phyloP scores from a whole-genome alignment of 2,888 invertebrate species.

The Chirona hameri region DNA sequence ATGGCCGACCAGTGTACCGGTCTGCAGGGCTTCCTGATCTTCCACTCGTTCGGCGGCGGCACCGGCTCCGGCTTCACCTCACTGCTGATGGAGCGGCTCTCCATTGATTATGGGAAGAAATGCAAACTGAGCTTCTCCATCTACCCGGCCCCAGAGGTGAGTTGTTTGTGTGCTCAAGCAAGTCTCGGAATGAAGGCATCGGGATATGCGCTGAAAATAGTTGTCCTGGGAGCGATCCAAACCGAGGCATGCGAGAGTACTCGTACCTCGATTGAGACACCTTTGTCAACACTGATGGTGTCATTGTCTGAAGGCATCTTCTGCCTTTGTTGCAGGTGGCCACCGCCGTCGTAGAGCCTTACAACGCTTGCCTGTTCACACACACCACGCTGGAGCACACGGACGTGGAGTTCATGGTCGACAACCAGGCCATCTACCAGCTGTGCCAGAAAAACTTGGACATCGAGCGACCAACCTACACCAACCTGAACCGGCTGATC shows the following conservation, averaged over 20 bases:
- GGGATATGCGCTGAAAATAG: too few species aligned
- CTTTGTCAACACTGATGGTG: too few species aligned
- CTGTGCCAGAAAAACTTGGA: conserved; percentile 54
- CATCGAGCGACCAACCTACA: conserved; percentile 59
- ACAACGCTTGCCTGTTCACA: conserved; percentile 85
- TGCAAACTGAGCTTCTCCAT: too few species aligned
- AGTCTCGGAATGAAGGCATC: too few species aligned
- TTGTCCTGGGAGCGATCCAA: too few species aligned
- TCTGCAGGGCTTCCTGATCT: conserved; percentile 74
- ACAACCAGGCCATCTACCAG: conserved; percentile 76
- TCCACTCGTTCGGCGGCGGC: conserved; percentile 65
- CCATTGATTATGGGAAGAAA: too few species aligned
- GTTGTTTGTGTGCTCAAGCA: too few species aligned
- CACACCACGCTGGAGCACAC: conserved; percentile 89
- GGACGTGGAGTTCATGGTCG: conserved; percentile 96
- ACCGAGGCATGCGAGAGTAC: too few species aligned
- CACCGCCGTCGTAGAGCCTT: conserved; percentile 91
- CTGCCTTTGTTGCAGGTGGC: conserved; percentile 40
- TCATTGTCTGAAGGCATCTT: too few species aligned
- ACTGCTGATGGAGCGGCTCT: conserved; percentile 42
- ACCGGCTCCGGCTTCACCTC: conserved; percentile 53
- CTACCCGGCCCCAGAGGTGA: too few species aligned
- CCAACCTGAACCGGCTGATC: conserved; percentile 91
- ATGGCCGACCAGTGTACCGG: too few species aligned
- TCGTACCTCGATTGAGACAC: too few species aligned